These are phyloP conservation scores for Rotaria socialis DNA, from an alignment of 2,888 invertebrate species.

Conservation along the genomic window DNA sequence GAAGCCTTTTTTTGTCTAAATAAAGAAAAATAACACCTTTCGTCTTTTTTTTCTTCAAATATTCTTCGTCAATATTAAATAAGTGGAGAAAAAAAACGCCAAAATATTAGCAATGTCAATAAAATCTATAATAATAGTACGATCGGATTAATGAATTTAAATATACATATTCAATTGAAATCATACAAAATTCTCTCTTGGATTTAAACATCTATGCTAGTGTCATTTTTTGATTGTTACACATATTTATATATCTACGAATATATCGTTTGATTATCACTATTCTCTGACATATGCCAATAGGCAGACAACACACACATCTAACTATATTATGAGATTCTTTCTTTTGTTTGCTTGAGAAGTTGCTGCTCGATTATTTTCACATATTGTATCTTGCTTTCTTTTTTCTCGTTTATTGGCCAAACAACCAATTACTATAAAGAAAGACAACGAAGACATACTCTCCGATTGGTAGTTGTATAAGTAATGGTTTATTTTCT, in stretches of 20 bases:
- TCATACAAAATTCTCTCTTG: not conserved
- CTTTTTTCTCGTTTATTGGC: constrained; percentile 2
- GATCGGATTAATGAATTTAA: not conserved
- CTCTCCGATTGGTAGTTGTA: constrained; percentile 6
- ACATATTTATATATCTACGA: not conserved
- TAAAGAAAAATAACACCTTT: not conserved
- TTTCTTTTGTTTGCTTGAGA: constrained; percentile 8
- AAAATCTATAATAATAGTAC: not conserved
- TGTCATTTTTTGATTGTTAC: not conserved
- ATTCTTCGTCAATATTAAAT: not conserved
- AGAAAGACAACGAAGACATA: constrained; percentile 6
- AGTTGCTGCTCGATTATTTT: constrained; percentile 23
- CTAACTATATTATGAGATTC: constrained; percentile 13
- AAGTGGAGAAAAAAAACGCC: not conserved
- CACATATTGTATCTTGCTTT: constrained; percentile 23
- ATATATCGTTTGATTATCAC: not conserved
- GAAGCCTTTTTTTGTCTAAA: not conserved
- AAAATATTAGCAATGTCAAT: not conserved
- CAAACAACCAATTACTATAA: constrained; percentile 2
- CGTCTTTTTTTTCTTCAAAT: not conserved
- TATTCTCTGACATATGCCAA: constrained; percentile 7
- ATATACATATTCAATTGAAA: not conserved
- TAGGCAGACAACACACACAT: not conserved
- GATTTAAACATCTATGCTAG: not conserved
- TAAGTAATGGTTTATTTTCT: constrained; percentile 10